phyloP scores from a whole-genome alignment of 1,140 invertebrate genomes.

The Paraescarpia echinospica region DNA sequence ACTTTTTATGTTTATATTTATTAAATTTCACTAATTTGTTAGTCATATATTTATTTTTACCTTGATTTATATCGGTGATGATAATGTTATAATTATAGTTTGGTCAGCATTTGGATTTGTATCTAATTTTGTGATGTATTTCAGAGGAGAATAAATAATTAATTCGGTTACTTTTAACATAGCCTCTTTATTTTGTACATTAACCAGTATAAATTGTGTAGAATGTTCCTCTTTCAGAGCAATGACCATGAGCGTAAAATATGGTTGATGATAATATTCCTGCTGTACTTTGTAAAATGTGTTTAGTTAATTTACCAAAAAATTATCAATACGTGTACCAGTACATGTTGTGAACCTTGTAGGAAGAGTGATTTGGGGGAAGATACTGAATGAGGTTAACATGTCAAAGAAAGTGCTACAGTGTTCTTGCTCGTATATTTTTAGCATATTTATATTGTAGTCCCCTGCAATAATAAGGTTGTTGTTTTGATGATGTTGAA shows the following conservation, averaged over 20 bases:
- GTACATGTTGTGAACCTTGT: background rate
- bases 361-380: background rate
- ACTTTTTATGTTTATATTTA: background rate
- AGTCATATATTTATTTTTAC: background rate
- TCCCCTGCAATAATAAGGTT: background rate
- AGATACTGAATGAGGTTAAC: background rate
- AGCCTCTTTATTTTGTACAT: no score
- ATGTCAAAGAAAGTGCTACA: background rate
- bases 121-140: no score
- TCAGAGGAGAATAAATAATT: no score
- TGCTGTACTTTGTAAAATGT: background rate
- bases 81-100: no score
- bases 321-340: background rate
- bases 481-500: background rate
- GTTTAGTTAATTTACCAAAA: background rate
- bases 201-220: no score
- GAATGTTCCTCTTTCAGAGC: no score
- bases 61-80: background rate
- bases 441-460: background rate
- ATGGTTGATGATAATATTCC: no score
- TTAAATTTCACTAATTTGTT: background rate
- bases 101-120: no score
- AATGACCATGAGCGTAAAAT: no score
- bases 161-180: no score
- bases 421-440: background rate